Evolutionary conservation across 2,797 vertebrate species (phyloP), one percentile per base, ranked within the genome.

Genomic region (Enteromius radiatus): DNA sequence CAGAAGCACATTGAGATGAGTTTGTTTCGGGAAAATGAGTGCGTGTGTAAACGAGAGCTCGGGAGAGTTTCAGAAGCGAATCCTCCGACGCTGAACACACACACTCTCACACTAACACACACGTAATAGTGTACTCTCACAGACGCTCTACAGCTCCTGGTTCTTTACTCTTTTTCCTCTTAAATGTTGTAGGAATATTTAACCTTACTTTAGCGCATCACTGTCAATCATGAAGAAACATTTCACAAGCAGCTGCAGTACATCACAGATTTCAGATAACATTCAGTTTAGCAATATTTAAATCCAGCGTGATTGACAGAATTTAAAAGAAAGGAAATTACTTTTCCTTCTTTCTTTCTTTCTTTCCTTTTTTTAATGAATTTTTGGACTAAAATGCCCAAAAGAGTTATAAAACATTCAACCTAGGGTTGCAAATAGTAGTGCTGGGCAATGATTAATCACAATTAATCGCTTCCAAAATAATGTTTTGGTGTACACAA

Each of bases 121-220:
- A 45, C 49, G 77, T 77, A 49, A 84, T 54, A 84, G 56, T 81
- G 76, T 76, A 78, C 67, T 80, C 73, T 73, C 28, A 78, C 61
- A 81, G 73, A 77, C 8, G 77, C 65, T 61, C 64, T 26, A 80
- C 26, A 80, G 23, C 15, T 80, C 49, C 21, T 15, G 78, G 59
- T 45, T 80, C 54, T 80, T 80, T 70, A 59, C 67, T 70, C 52
- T 69, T 21, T 69, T 69, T 56, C 64, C 14, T 68, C 33, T 28
- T 70, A 61, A 80, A 70, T 23, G 67, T 70, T 70, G 78, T 70
- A 33, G 21, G 67, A 80, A 71, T 80, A 59, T 80, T 70, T 80
- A 31, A 33, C 7, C 38, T 80, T 0, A 1, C 36, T 70, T 80
- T 80, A 70, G 38, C 38, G 15, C 52, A 47, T 70, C 67, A 11